Conservation (phyloP, 2,888 invertebrate species). For the Zeuzera pyrina region DNA sequence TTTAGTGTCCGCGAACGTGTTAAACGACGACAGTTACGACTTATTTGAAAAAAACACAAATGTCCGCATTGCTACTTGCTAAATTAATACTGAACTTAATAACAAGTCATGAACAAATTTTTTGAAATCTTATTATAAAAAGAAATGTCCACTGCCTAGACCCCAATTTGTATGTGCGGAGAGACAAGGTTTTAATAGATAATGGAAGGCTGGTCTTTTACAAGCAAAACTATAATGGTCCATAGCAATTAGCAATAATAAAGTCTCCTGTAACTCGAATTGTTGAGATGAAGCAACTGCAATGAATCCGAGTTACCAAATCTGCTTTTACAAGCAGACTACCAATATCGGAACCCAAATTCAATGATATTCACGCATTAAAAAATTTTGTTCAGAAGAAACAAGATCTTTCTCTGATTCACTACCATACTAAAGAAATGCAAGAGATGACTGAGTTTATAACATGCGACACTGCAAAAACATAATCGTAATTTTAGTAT, state of each 20-base stretch:
- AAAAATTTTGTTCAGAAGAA: neutral
- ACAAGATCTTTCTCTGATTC: neutral
- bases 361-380: neutral
- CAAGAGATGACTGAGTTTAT: constrained; percentile 3
- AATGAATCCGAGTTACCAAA: neutral
- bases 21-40: no score
- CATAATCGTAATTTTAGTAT: no score
- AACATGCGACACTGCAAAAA: neutral
- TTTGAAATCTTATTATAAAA: neutral
- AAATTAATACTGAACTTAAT: no score
- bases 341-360: neutral
- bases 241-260: no score
- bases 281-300: constrained; percentile 1
- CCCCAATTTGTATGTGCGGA: neutral
- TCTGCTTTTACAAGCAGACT: constrained; percentile 1
- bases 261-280: neutral
- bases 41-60: no score
- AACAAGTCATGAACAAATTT: neutral
- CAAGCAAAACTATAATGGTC: constrained; percentile 2
- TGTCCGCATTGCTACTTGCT: no score
- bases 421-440: constrained; percentile 2
- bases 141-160: neutral
- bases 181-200: constrained; percentile 1
- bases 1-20: no score
- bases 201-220: constrained; percentile 1